Percentiles rank a stretch among this genome's conserved stretches.
These are phyloP conservation scores for Neria commutata DNA, from an alignment of 2,888 invertebrate genomes.

Conservation along the genomic window DNA sequence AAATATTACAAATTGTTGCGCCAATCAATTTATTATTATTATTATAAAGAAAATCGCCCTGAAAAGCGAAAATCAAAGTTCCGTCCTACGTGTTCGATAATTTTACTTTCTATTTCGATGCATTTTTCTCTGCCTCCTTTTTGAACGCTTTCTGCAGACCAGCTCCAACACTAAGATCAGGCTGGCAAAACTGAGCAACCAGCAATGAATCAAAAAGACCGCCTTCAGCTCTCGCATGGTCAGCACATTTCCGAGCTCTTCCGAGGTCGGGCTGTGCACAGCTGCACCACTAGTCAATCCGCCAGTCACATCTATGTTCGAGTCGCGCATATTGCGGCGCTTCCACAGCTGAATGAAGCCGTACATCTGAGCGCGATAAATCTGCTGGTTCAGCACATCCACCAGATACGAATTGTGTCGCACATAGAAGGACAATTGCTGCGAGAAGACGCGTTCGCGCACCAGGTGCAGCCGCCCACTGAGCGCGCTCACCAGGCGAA, in stretches of 20 bases:
- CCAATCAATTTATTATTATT: too few species aligned
- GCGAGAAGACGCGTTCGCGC: conserved; percentile 43
- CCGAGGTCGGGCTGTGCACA: neutral
- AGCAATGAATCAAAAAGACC: conserved; percentile 42
- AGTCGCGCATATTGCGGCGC: conserved; percentile 37
- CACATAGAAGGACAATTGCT: conserved; percentile 46
- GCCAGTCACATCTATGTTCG: too few species aligned
- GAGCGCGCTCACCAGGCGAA: conserved; percentile 37
- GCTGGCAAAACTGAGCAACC: conserved; percentile 35
- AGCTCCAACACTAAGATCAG: conserved; percentile 36
- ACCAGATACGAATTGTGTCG: conserved; percentile 44
- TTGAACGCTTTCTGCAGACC: too few species aligned
- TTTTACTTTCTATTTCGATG: too few species aligned
- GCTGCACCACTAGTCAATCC: neutral
- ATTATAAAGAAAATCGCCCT: too few species aligned
- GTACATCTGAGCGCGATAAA: conserved; percentile 35
- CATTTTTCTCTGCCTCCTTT: too few species aligned
- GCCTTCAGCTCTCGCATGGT: conserved; percentile 43
- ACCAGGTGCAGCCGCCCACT: conserved; percentile 44
- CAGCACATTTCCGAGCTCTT: conserved; percentile 23
- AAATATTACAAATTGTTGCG: too few species aligned
- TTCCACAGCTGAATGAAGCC: conserved; percentile 45
- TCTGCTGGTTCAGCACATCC: conserved; percentile 36
- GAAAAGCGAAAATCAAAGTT: too few species aligned
- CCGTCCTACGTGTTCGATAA: too few species aligned